Evolutionary conservation across 2,113 vertebrate genomes (phyloP), one percentile per base, ranked within the genome.

Genomic region (Erinaceus europaeus): DNA sequence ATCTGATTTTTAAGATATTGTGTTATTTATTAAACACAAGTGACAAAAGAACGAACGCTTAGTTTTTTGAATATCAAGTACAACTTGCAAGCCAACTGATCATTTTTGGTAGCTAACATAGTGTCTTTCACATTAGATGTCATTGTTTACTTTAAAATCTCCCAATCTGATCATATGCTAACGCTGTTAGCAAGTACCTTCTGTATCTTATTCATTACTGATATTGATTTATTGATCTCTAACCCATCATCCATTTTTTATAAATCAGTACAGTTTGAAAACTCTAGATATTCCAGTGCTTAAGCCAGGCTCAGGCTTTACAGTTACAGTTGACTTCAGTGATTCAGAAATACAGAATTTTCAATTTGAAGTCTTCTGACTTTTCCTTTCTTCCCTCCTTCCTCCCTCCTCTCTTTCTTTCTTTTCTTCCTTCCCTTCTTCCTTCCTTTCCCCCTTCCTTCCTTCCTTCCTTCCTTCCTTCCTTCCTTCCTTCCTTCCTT

Each of bases 251-350:
- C 6, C 81, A 32, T 71, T 74, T 71, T 78, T 93, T 86, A 38
- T 92, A 62, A 85, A 74, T 69, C 20, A 92, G 91, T 86, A 34
- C 42, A 90, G 72, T 11, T 85, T 85, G 94, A 84, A 65, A 62
- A 72, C 59, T 76, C 40, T 64, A 29, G 14, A 91, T 94, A 79
- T 92, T 46, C 27, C 69, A 83, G 0, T 71, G 25, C 87, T 94
- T 78, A 76, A 93, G n/a, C n/a, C n/a, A n/a, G n/a, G n/a, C n/a
- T n/a, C n/a, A n/a, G n/a, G n/a, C n/a, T n/a, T n/a, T n/a, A n/a
- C n/a, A n/a, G n/a, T n/a, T n/a, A n/a, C n/a, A n/a, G n/a, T n/a
- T n/a, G 94, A 57, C 61, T 93, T 88, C 61, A 15, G 46, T 48
- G 9, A 9, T 48, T 9, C 15, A 48, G 46, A 15, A 15, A 48